Percentiles rank a stretch among this genome's conserved stretches.
phyloP scores from a whole-genome alignment of 1,140 invertebrate species.

The Drosophila malerkotliana region DNA sequence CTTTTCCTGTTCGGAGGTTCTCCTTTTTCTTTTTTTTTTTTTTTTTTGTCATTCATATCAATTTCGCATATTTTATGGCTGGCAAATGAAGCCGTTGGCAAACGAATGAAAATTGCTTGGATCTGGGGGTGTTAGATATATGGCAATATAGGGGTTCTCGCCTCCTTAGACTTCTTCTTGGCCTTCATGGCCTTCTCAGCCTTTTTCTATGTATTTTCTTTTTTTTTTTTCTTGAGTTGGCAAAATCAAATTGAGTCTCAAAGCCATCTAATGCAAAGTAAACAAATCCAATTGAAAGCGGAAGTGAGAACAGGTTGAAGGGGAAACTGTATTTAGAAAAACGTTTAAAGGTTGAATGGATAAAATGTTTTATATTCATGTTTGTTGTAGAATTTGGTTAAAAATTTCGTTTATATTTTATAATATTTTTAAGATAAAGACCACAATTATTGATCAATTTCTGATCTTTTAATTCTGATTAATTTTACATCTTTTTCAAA shows the following conservation, averaged over 20 bases:
- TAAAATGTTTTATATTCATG: not conserved
- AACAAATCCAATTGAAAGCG: constrained; percentile 45
- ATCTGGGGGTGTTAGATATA: constrained; percentile 7
- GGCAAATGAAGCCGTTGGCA: constrained; percentile 37
- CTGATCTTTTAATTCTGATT: no score
- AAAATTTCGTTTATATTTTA: no score
- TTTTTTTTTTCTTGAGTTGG: not conserved
- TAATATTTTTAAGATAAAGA: no score
- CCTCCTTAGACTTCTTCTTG: not conserved
- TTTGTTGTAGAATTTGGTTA: no score
- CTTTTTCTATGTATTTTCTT: no score
- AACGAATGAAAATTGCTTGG: constrained; percentile 19
- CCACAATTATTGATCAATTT: no score
- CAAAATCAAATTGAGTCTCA: constrained; percentile 28
- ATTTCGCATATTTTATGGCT: constrained; percentile 62
- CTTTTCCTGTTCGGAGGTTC: constrained; percentile 17
- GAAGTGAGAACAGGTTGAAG: constrained; percentile 20
- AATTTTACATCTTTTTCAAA: no score
- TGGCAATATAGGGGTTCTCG: constrained; percentile 25
- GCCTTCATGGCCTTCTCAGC: not conserved
- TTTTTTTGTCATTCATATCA: constrained; percentile 48
- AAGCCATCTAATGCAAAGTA: constrained; percentile 16
- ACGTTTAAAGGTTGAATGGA: no score
- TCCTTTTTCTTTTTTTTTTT: not conserved
- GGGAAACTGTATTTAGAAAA: not conserved